These are phyloP conservation scores for Sebastes miniatus DNA, from an alignment of 2,797 vertebrate genomes.

Conservation along the genomic window DNA sequence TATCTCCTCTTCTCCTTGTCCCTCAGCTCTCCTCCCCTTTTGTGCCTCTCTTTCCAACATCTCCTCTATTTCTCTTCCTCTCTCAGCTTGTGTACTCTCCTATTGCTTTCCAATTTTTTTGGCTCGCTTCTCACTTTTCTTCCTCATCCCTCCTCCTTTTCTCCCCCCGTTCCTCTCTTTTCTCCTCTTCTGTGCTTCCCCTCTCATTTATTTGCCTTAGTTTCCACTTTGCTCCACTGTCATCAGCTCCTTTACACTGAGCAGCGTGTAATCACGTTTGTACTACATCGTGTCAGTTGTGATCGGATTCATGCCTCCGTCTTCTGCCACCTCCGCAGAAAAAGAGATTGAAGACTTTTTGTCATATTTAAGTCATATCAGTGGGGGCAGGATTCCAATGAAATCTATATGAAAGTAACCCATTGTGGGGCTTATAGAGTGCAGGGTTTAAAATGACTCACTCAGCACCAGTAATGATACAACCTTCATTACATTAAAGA, in stretches of 20 bases:
- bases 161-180: not conserved
- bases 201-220: constrained; percentile 47
- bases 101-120: constrained; percentile 30
- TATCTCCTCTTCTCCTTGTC: not conserved
- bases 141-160: constrained; percentile 2
- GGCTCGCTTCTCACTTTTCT: not conserved
- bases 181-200: not conserved
- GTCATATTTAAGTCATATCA: constrained; percentile 62
- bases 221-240: constrained; percentile 40
- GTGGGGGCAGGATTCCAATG: constrained; percentile 55
- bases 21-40: not conserved
- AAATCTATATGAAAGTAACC: constrained; percentile 46
- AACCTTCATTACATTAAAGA: constrained; percentile 53
- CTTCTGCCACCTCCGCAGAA: constrained; percentile 70
- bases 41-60: not conserved
- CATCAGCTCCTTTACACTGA: constrained; percentile 55
- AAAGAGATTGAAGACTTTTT: constrained; percentile 67
- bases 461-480: constrained; percentile 53
- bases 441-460: constrained; percentile 56
- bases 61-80: constrained; percentile 7
- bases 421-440: constrained; percentile 36
- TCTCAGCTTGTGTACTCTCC: constrained; percentile 20
- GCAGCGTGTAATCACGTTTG: constrained; percentile 76
- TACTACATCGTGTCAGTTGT: constrained; percentile 72
- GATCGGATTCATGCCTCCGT: constrained; percentile 69